Percentiles rank a stretch among this genome's conserved stretches.
Conservation (phyloP, 2,113 vertebrate species). For the Chrysemys picta region DNA sequence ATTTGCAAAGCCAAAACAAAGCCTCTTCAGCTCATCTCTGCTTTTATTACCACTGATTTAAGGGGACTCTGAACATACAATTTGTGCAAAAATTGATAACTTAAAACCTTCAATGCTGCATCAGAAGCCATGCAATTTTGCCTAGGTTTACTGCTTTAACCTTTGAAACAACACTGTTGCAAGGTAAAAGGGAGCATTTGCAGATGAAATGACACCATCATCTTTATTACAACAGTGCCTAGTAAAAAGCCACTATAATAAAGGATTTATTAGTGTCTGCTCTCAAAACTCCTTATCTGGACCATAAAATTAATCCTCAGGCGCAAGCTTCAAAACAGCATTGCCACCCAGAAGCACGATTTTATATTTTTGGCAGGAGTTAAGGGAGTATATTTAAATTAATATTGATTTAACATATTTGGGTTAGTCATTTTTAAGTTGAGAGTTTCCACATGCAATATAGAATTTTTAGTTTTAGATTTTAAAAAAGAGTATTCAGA, state of each 20-base stretch:
- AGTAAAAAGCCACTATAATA: constrained; percentile 28
- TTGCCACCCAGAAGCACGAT: background rate
- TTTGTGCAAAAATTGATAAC: background rate
- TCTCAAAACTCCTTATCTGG: constrained; percentile 41
- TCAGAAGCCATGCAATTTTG: background rate
- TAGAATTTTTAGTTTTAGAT: background rate
- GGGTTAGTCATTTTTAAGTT: background rate
- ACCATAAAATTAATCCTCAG: constrained; percentile 47
- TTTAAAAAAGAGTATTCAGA: background rate
- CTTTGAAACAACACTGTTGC: background rate
- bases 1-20: background rate
- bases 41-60: background rate
- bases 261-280: constrained; percentile 44
- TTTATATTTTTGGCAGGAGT: constrained; percentile 17
- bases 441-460: background rate
- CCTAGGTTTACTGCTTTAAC: background rate
- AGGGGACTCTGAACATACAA: background rate
- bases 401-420: constrained; percentile 3
- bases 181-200: background rate
- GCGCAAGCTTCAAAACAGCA: constrained; percentile 16
- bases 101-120: background rate
- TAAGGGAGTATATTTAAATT: background rate
- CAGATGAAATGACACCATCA: background rate
- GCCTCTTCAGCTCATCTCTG: background rate
- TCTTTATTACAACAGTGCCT: constrained; percentile 9